A percentile compares a stretch with the other conserved stretches of the same genome.
Evolutionary conservation across 2,113 vertebrate genomes (phyloP).

Genomic region (Accipiter virgatus): DNA sequence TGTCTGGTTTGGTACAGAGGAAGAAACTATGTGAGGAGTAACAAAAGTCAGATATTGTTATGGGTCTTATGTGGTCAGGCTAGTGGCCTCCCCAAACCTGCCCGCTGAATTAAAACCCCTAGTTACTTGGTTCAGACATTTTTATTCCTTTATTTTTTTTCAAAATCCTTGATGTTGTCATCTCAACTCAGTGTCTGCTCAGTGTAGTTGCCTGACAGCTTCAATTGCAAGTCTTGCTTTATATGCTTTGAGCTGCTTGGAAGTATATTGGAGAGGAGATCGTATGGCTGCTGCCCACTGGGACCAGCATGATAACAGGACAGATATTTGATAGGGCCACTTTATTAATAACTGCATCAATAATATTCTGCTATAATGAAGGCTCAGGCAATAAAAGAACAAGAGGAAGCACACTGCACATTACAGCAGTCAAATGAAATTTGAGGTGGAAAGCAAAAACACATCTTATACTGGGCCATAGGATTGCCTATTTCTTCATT

Average conservation of each 20-base stretch:
- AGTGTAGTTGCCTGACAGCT: not conserved
- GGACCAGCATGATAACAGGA: not conserved
- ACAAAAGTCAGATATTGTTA: not conserved
- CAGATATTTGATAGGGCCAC: not conserved
- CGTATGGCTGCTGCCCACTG: not conserved
- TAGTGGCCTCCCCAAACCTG: not conserved
- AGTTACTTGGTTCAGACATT: not conserved
- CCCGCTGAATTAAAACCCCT: not conserved
- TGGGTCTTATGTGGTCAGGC: not conserved
- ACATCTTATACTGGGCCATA: not conserved
- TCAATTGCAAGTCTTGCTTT: not conserved
- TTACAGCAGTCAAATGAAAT: not conserved
- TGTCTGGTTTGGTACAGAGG: not conserved
- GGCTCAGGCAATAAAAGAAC: not conserved
- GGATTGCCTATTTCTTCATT: not conserved
- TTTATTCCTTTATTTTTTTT: not conserved
- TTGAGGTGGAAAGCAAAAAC: not conserved
- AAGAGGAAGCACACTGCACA: not conserved
- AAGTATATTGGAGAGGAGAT: not conserved
- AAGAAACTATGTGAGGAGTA: not conserved
- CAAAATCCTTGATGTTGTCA: not conserved
- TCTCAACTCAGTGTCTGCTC: not conserved
- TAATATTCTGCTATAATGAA: not conserved
- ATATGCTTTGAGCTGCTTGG: not conserved
- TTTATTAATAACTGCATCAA: not conserved